Evolutionary conservation across 2,797 vertebrate species (phyloP).

Genomic region (Avahi laniger): DNA sequence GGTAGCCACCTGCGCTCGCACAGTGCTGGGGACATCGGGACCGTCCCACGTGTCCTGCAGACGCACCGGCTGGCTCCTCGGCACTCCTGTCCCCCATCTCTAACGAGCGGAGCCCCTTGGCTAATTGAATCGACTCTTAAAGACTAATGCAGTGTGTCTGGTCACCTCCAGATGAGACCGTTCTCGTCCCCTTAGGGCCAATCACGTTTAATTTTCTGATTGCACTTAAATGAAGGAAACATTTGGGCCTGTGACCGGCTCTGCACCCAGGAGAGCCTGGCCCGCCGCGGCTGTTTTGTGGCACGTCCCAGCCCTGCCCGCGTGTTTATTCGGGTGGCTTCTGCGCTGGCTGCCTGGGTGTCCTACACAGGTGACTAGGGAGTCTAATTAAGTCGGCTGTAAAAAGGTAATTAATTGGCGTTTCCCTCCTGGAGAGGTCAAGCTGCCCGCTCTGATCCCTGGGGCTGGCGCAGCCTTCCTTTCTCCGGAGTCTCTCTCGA

Average conservation of each 20-base stretch:
- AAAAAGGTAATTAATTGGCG: slow-evolving; percentile 87
- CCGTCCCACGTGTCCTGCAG: background rate
- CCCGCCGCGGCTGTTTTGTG: slow-evolving; percentile 51
- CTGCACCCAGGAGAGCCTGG: slow-evolving; percentile 71
- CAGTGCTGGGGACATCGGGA: too few relatives aligned
- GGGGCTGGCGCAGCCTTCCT: slow-evolving; percentile 60
- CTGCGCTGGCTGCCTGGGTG: slow-evolving; percentile 65
- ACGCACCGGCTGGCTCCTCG: background rate
- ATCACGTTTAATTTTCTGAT: slow-evolving; percentile 51
- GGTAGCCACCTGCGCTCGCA: background rate
- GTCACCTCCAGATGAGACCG: slow-evolving; percentile 82
- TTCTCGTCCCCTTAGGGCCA: slow-evolving; percentile 54
- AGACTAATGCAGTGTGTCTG: slow-evolving; percentile 82
- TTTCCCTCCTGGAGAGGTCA: slow-evolving; percentile 87
- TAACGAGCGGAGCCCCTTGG: slow-evolving; percentile 60
- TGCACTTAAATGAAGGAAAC: slow-evolving; percentile 60
- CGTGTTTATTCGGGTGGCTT: slow-evolving; percentile 22
- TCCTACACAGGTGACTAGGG: slow-evolving; percentile 87
- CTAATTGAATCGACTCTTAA: slow-evolving; percentile 76
- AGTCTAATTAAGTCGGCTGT: slow-evolving; percentile 86
- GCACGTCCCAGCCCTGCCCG: background rate
- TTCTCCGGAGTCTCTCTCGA: slow-evolving; percentile 68
- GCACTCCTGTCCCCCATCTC: background rate
- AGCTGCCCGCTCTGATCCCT: slow-evolving; percentile 79
- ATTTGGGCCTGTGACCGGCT: slow-evolving; percentile 42